A percentile compares a stretch with the other conserved stretches of the same genome.
Evolutionary conservation across 2,797 vertebrate species (phyloP).

Genomic region (Clarias pachynema): DNA sequence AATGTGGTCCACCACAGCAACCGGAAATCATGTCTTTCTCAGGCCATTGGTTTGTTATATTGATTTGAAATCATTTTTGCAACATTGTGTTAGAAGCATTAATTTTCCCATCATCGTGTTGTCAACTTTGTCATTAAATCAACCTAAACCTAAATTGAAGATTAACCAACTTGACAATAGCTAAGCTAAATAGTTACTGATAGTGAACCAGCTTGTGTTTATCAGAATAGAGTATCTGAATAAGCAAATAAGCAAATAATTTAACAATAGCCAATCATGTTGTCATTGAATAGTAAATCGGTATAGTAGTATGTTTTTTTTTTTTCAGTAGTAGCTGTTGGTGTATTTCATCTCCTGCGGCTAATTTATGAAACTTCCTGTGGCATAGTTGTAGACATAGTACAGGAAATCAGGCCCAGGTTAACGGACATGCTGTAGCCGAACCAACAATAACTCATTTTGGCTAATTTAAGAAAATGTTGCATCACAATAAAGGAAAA

Average conservation of each 20-base stretch:
- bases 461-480: neutral
- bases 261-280: neutral
- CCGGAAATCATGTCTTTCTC: no score
- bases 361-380: conserved; percentile 22
- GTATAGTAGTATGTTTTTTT: neutral
- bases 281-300: neutral
- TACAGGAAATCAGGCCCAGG: conserved; percentile 12
- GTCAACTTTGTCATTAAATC: no score
- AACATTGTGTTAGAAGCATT: no score
- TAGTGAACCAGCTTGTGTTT: neutral
- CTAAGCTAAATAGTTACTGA: neutral
- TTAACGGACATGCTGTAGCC: neutral
- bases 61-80: no score
- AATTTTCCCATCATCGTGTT: no score
- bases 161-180: neutral
- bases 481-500: no score
- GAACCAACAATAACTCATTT: neutral
- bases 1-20: no score
- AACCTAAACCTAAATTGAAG: neutral
- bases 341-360: neutral
- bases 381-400: neutral
- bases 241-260: neutral
- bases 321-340: neutral
- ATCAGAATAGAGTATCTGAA: neutral
- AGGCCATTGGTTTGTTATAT: no score